A percentile compares a stretch with the other conserved stretches of the same genome.
phyloP scores from a whole-genome alignment of 1,140 invertebrate genomes.

The Hypsibius dujardini region DNA sequence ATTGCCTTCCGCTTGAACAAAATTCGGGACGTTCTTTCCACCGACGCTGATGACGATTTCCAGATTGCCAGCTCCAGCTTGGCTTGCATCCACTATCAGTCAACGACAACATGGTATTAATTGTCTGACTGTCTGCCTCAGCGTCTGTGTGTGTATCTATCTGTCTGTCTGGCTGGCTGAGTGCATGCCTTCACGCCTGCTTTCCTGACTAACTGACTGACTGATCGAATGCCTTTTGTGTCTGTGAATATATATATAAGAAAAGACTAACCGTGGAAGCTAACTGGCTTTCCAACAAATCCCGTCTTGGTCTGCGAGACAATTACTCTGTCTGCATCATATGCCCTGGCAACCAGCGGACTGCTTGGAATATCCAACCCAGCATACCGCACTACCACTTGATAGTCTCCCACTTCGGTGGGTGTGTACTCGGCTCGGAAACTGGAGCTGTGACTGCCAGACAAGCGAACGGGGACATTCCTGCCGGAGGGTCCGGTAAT shows the following conservation, averaged over 20 bases:
- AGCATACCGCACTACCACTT: slow-evolving; percentile 64
- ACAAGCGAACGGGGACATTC: slow-evolving; percentile 59
- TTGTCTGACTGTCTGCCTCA: too few relatives aligned
- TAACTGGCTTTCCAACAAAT: slow-evolving; percentile 70
- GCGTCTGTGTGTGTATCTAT: too few relatives aligned
- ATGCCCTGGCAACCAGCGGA: slow-evolving; percentile 84
- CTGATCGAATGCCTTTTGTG: too few relatives aligned
- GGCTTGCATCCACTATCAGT: slow-evolving; percentile 39
- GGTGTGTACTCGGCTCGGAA: slow-evolving; percentile 57
- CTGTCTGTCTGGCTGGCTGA: too few relatives aligned
- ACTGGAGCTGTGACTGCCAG: slow-evolving; percentile 36
- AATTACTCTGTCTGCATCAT: slow-evolving; percentile 71
- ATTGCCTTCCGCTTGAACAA: slow-evolving; percentile 89
- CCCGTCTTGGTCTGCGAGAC: slow-evolving; percentile 75
- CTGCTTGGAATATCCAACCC: slow-evolving; percentile 72
- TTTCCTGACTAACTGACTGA: too few relatives aligned
- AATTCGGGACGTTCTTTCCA: slow-evolving; percentile 91
- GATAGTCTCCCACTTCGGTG: slow-evolving; percentile 73
- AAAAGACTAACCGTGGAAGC: slow-evolving; percentile 62
- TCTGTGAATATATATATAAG: slow-evolving; percentile 16
- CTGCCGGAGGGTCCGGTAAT: slow-evolving; percentile 37
- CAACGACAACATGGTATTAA: too few relatives aligned
- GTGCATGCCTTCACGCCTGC: too few relatives aligned
- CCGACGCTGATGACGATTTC: slow-evolving; percentile 94
- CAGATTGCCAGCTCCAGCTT: slow-evolving; percentile 69